Evolutionary conservation across 2,797 vertebrate species (phyloP), one percentile per base, ranked within the genome.

Genomic region (Rhinoraja longicauda): DNA sequence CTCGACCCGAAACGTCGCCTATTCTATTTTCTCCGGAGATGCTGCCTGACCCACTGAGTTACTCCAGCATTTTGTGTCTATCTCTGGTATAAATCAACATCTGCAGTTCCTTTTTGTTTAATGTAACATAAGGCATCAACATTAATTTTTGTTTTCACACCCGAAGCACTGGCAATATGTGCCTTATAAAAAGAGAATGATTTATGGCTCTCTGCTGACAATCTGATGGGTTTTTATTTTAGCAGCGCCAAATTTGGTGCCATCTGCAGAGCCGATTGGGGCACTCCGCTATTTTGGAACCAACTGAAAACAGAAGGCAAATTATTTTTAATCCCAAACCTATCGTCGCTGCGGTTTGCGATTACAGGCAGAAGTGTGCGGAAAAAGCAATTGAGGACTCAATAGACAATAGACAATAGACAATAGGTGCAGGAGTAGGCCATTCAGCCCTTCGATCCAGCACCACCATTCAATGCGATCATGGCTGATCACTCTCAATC

Each of bases 231-330:
- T 88, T 86, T 86, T 86, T 64, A 32, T 62, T 62, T 86, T 24
- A 32, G 45, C 7, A 88, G 64, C 32, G 15, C 59, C 29, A 64
- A 64, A 8, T 17, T 88, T 32, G 6, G 29, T 19, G 88, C 59
- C 5, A 32, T 88, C 32, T 64, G n/a, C 32, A 29, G 53, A 86
- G 13, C 29, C 15, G 13, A 32, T 29, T 86, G 59, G 32, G 29
- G 88, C 88, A 32, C 15, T 32, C 57, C 21, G 5, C 29, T 64
- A 88, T 88, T 17, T 62, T 62, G 57, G 59, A 57, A 86, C 1
- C 59, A 62, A 86, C 29, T 32, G 82, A 64, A 86, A 86, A 88
- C 84, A 88, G 84, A 32, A 88, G n/a, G n/a, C 84, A 64, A 26
- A 9, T 36, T 88, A 64, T 64, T 88, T 88, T 88, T 88, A 88